These are phyloP conservation scores for Drosophila leonis DNA, from an alignment of 2,888 invertebrate genomes.

Conservation along the genomic window DNA sequence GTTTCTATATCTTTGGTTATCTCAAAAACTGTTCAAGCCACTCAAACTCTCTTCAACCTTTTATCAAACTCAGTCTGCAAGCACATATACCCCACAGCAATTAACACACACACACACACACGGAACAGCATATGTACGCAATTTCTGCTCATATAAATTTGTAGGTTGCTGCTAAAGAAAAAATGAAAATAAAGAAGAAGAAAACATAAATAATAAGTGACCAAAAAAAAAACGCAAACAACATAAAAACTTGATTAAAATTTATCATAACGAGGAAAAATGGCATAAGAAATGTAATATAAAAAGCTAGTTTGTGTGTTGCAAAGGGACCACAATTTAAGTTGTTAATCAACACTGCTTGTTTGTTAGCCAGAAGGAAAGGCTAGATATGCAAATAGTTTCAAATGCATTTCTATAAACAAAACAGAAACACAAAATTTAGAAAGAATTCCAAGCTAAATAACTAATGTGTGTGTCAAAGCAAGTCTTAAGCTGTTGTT, in stretches of 20 bases:
- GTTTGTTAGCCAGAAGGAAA: not conserved
- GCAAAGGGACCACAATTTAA: constrained; percentile 18
- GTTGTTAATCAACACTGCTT: constrained; percentile 36
- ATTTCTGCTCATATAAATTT: constrained; percentile 51
- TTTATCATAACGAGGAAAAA: constrained; percentile 22
- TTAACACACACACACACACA: not conserved
- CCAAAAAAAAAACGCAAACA: constrained; percentile 4
- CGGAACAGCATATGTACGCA: constrained; percentile 16
- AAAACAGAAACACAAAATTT: not conserved
- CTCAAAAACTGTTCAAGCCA: not conserved
- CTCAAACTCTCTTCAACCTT: not conserved
- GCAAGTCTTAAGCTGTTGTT: not conserved
- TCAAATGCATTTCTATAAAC: not conserved
- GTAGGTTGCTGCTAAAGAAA: constrained; percentile 28
- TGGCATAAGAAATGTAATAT: constrained; percentile 7
- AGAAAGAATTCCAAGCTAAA: not conserved
- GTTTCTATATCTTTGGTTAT: not conserved
- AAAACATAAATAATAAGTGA: constrained; percentile 12
- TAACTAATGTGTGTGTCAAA: not conserved
- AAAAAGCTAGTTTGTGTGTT: not conserved
- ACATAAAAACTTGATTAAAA: constrained; percentile 40
- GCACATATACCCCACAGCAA: constrained; percentile 27
- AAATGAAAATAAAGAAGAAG: not conserved
- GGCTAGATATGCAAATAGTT: not conserved
- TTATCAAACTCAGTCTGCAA: not conserved